Percentiles rank a stretch among this genome's conserved stretches.
These are phyloP conservation scores for Glaucomys volans DNA, from an alignment of 2,113 vertebrate genomes.

Conservation along the genomic window DNA sequence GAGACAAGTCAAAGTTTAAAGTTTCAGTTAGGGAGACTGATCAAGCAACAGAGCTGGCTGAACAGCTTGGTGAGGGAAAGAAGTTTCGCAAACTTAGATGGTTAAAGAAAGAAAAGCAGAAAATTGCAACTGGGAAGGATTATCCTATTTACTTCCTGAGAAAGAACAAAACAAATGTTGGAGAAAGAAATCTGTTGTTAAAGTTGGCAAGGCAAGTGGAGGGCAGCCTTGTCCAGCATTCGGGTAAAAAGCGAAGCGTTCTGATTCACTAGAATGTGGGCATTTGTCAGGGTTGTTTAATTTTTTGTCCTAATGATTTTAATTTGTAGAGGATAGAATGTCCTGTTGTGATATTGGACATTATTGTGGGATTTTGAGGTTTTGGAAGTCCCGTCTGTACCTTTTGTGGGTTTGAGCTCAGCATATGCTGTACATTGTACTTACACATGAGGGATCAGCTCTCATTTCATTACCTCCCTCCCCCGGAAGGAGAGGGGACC, in stretches of 20 bases:
- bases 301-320: neutral
- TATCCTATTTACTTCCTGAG: neutral
- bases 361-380: neutral
- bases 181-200: neutral
- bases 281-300: neutral
- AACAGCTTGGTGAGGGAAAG: neutral
- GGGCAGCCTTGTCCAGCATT: neutral
- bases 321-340: neutral
- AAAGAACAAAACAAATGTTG: neutral
- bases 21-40: neutral
- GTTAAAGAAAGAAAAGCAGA: conserved; percentile 29
- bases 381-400: neutral
- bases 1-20: neutral
- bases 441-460: neutral
- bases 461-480: neutral
- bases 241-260: neutral
- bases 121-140: neutral
- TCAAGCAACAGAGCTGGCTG: neutral
- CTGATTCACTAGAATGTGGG: neutral
- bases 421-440: too few species aligned
- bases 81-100: neutral
- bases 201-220: neutral
- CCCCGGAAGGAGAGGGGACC: neutral
- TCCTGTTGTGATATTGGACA: neutral
- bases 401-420: neutral